Evolutionary conservation across 2,113 vertebrate species (phyloP).

Genomic region (Rhea americana): DNA sequence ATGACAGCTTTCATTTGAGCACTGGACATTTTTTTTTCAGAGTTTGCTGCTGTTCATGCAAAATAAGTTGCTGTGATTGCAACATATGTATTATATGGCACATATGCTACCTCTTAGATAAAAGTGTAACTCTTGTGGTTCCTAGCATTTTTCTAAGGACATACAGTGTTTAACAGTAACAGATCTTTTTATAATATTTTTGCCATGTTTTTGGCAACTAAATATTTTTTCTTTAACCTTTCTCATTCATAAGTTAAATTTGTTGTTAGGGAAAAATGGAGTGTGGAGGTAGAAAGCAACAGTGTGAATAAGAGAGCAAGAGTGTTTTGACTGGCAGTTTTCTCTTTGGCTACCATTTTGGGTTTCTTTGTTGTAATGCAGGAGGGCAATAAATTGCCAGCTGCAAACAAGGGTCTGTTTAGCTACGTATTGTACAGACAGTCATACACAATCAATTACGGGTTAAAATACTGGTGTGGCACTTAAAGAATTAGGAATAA

Average conservation of each 20-base stretch:
- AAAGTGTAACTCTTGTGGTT: constrained; percentile 61
- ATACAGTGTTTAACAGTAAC: constrained; percentile 69
- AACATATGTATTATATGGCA: constrained; percentile 53
- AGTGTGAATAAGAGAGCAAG: constrained; percentile 70
- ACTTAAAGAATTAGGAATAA: constrained; percentile 62
- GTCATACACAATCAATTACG: constrained; percentile 62
- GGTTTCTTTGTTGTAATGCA: constrained; percentile 77
- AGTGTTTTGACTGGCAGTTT: constrained; percentile 78
- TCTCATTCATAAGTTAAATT: constrained; percentile 74
- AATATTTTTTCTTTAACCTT: constrained; percentile 73
- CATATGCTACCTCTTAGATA: constrained; percentile 63
- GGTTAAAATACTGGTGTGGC: constrained; percentile 58
- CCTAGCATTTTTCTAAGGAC: constrained; percentile 63
- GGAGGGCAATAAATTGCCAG: constrained; percentile 77
- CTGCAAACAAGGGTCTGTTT: constrained; percentile 72
- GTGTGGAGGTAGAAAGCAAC: constrained; percentile 75
- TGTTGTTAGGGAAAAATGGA: constrained; percentile 77
- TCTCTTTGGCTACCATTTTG: constrained; percentile 78
- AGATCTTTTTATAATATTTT: constrained; percentile 73
- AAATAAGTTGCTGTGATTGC: constrained; percentile 62
- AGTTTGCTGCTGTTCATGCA: constrained; percentile 66
- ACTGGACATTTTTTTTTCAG: constrained; percentile 50
- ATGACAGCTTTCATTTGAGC: constrained; percentile 56
- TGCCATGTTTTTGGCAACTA: constrained; percentile 69
- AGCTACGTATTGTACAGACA: constrained; percentile 64